Evolutionary conservation across 2,888 invertebrate species (phyloP), one percentile per base, ranked within the genome.

Genomic region (Perdita meconis): DNA sequence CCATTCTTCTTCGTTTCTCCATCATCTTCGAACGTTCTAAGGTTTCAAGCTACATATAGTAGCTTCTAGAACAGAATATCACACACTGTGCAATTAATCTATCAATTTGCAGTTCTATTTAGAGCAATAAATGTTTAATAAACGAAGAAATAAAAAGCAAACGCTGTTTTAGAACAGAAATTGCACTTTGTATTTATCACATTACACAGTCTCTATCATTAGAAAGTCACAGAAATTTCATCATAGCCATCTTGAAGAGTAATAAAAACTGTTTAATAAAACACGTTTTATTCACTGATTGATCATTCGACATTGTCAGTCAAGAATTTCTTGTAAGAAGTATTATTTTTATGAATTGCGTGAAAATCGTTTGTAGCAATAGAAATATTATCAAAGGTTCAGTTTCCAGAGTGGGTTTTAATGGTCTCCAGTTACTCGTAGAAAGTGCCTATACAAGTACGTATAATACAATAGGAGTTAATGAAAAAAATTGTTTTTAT

Each of bases 371-470:
- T 78, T 72, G 66, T 69, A 69, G 50, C 51, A 19, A 53, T 24
- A 66, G 65, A 60, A 30, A 66, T 55, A 78, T 71, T 64, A 22
- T 64, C 36, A 53, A 44, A 42, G 12, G 44, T 80, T 82, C 60
- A 0, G 55, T 66, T 82, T 78, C 22, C 1, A 70, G 56, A 44
- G 44, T 24, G 55, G 36, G 73, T 76, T 78, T 86, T 44, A 72
- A 71, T 70, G 82, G 83, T 86, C 73, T 86, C 76, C 71, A 73
- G 85, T 88, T 89, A 88, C 84, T 90, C 86, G 89, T 91, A 90
- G 91, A 89, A 91, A 91, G 92, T 92, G 92, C 92, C 92, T 92
- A 89, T 86, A 90, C 85, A 61, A 65, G 59, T 72, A 65, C 73
- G 72, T 65, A 65, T 65, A 75, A 73, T 87, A 87, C 82, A 83